Evolutionary conservation across 2,113 vertebrate genomes (phyloP), one percentile per base, ranked within the genome.

Genomic region (Hyperopisus bebe): DNA sequence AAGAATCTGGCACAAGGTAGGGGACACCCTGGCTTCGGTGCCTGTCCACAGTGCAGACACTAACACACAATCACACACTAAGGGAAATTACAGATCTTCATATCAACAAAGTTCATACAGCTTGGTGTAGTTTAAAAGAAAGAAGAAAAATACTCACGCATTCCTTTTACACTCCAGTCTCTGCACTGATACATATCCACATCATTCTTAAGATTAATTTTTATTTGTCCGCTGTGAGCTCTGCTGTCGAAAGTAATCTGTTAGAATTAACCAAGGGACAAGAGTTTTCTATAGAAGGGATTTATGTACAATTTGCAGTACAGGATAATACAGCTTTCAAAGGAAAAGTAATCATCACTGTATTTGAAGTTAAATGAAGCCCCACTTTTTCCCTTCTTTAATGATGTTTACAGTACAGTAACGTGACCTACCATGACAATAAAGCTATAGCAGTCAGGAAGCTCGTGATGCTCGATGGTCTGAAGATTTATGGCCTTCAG

Each of bases 401-500:
- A 4, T 70, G 62, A 70, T 70, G 3, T 31, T 27, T 70, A 70
- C 27, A 13, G 27, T 13, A 31, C n/a, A 9, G n/a, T 51, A 31
- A 21, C 66, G 80, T 90, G 89, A 94, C 96, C 89, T 92, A 98
- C 98, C 89, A 91, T 95, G 62, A 98, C 95, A 46, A 95, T 96
- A 91, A 99, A 99, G 92, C 96, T 95, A 0, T 99, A 99, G 90
- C 98, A 99, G 92, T 99, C 98, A 0, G 98, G 98, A 3, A 99
- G 96, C 90, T 99, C 98, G 0, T 98, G 96, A 86, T 98, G 97
- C 47, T 96, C 96, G 88, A 99, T 96, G 0, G 98, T 98, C 96
- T 99, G 98, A 89, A 99, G 96, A 88, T 99, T 99, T 93, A 99
- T 98, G 55, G 97, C 97, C 94, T 99, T 99, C 91, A 99, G 93